phyloP scores from a whole-genome alignment of 2,113 vertebrate species.

The Barbus barbus region DNA sequence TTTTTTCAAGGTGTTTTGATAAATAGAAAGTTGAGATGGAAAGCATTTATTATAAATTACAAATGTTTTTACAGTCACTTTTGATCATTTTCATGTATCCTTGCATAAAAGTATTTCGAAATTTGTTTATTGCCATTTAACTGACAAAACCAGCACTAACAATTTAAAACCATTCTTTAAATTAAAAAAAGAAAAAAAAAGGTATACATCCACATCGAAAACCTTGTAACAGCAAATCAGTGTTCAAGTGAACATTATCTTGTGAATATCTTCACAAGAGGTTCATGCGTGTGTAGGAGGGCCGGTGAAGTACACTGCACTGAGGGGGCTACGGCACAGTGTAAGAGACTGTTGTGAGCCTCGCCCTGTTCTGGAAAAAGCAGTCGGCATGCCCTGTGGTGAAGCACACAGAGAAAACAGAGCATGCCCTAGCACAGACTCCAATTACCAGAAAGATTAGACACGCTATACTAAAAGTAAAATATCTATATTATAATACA shows the following conservation, averaged over 20 bases:
- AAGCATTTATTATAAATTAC: neutral
- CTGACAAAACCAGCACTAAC: neutral
- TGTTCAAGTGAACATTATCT: neutral
- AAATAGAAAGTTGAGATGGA: too few species aligned
- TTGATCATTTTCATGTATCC: neutral
- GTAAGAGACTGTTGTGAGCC: slow-evolving; percentile 50
- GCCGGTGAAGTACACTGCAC: neutral
- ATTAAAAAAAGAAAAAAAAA: too few species aligned
- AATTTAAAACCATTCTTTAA: neutral
- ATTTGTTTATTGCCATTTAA: too few species aligned
- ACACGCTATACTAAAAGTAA: neutral
- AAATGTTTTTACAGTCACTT: neutral
- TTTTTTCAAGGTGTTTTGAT: too few species aligned
- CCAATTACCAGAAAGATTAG: neutral
- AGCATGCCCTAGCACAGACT: slow-evolving; percentile 36
- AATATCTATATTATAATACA: too few species aligned
- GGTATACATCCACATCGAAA: neutral
- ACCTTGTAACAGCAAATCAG: neutral
- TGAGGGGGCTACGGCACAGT: slow-evolving; percentile 27
- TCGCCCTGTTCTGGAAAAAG: slow-evolving; percentile 69
- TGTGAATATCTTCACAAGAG: neutral
- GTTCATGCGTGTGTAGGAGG: neutral
- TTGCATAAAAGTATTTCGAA: neutral
- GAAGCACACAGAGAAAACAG: slow-evolving; percentile 64
- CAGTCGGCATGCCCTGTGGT: slow-evolving; percentile 69